Percentiles rank a stretch among this genome's conserved stretches.
phyloP scores from a whole-genome alignment of 2,888 invertebrate genomes.

The Pyrocoelia pectoralis region DNA sequence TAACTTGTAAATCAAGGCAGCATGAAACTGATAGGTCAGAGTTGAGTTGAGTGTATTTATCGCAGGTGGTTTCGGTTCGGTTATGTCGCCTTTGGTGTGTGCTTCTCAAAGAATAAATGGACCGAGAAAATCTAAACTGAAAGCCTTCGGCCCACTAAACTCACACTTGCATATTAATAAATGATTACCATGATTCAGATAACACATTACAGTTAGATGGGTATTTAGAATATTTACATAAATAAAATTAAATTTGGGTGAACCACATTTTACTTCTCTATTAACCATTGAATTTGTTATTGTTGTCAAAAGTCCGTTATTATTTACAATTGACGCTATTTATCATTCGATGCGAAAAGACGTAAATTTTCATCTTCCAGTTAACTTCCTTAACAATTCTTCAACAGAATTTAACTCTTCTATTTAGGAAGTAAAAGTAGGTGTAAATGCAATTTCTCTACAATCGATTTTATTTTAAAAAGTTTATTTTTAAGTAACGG shows the following conservation, averaged over 20 bases:
- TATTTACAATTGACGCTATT: too few relatives aligned
- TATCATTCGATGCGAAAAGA: too few relatives aligned
- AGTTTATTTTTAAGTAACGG: too few relatives aligned
- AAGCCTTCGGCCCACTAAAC: slow-evolving; percentile 31
- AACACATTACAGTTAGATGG: slow-evolving; percentile 28
- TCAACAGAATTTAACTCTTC: too few relatives aligned
- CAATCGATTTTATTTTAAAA: too few relatives aligned
- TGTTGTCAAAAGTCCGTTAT: too few relatives aligned
- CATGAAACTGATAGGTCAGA: slow-evolving; percentile 42
- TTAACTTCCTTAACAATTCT: neutral
- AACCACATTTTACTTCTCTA: slow-evolving; percentile 21
- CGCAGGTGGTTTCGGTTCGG: slow-evolving; percentile 36
- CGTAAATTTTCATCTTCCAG: too few relatives aligned
- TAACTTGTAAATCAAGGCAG: slow-evolving; percentile 40
- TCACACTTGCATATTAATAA: slow-evolving; percentile 30
- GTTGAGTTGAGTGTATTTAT: slow-evolving; percentile 38
- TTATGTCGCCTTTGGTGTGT: slow-evolving; percentile 31
- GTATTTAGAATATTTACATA: neutral
- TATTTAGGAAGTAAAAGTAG: too few relatives aligned
- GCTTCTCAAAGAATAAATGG: slow-evolving; percentile 39
- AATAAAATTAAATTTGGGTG: slow-evolving; percentile 22
- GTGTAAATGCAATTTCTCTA: too few relatives aligned
- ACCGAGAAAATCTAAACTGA: slow-evolving; percentile 30
- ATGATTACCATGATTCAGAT: slow-evolving; percentile 32
- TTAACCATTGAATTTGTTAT: slow-evolving; percentile 13